phyloP scores from a whole-genome alignment of 2,888 invertebrate species.

The Theretra japonica region DNA sequence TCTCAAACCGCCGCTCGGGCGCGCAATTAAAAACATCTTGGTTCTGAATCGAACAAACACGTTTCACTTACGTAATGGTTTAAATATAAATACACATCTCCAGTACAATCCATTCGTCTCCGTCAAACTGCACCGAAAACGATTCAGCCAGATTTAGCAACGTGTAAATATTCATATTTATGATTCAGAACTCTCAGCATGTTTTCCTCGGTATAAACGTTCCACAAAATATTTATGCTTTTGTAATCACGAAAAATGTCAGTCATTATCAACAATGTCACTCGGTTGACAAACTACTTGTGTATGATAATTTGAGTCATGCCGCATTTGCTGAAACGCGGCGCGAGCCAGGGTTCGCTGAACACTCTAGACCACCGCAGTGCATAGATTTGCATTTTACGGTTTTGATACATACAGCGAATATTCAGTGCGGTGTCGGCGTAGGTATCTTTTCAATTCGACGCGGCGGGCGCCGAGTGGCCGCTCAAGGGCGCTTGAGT shows the following conservation, averaged over 20 bases:
- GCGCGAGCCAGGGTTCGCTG: slow-evolving; percentile 59
- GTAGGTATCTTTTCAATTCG: slow-evolving; percentile 83
- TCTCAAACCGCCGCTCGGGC: slow-evolving; percentile 1
- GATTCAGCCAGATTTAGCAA: slow-evolving; percentile 3
- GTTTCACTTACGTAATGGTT: background rate
- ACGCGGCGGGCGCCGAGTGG: slow-evolving; percentile 78
- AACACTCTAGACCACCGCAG: slow-evolving; percentile 79
- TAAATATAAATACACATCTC: background rate
- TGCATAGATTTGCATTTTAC: slow-evolving; percentile 84
- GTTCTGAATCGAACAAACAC: background rate
- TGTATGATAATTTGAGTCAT: slow-evolving; percentile 75
- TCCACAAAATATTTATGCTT: background rate
- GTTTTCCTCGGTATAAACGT: background rate
- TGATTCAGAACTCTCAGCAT: background rate
- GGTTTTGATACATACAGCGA: slow-evolving; percentile 82
- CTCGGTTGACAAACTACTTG: slow-evolving; percentile 65
- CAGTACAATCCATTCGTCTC: background rate
- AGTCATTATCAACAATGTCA: slow-evolving; percentile 60
- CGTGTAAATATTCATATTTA: background rate
- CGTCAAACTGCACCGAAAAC: background rate
- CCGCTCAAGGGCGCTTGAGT: slow-evolving; percentile 74
- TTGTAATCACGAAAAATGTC: slow-evolving; percentile 25
- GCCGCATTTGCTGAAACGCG: slow-evolving; percentile 79
- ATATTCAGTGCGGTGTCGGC: slow-evolving; percentile 81
- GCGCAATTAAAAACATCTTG: slow-evolving; percentile 6